phyloP scores from a whole-genome alignment of 2,888 invertebrate species.

The Sphinx pinastri region DNA sequence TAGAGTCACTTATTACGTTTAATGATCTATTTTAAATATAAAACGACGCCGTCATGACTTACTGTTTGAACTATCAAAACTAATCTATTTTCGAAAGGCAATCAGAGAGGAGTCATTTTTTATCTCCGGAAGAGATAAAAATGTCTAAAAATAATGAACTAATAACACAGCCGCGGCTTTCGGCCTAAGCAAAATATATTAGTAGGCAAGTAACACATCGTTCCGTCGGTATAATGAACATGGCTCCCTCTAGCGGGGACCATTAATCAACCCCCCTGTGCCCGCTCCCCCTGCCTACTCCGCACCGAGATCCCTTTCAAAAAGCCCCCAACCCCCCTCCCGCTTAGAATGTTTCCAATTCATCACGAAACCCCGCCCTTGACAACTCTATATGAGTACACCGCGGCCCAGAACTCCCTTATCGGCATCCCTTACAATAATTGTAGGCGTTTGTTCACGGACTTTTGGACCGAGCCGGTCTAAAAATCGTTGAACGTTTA shows the following conservation, averaged over 20 bases:
- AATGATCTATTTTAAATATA: slow-evolving; percentile 49
- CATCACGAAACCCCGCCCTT: slow-evolving; percentile 85
- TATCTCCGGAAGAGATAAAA: slow-evolving; percentile 77
- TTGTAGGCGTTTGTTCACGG: slow-evolving; percentile 36
- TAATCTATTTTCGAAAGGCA: slow-evolving; percentile 54
- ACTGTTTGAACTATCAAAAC: slow-evolving; percentile 49
- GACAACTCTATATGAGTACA: slow-evolving; percentile 85
- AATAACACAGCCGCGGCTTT: slow-evolving; percentile 66
- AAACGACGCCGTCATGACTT: slow-evolving; percentile 49
- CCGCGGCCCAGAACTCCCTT: slow-evolving; percentile 63
- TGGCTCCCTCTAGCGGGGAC: slow-evolving; percentile 76
- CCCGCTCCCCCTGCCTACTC: slow-evolving; percentile 58
- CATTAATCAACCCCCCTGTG: slow-evolving; percentile 76
- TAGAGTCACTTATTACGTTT: slow-evolving; percentile 52
- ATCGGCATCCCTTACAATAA: slow-evolving; percentile 45
- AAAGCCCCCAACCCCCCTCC: slow-evolving; percentile 71
- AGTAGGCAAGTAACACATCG: slow-evolving; percentile 81
- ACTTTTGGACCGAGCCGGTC: slow-evolving; percentile 46
- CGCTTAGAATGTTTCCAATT: slow-evolving; percentile 80
- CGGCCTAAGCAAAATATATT: slow-evolving; percentile 77
- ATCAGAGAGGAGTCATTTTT: slow-evolving; percentile 68
- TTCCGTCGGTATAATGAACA: slow-evolving; percentile 81
- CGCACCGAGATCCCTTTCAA: slow-evolving; percentile 67
- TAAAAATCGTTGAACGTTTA: slow-evolving; percentile 38
- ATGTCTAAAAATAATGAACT: slow-evolving; percentile 77